Evolutionary conservation across 2,888 invertebrate genomes (phyloP).

Genomic region (Stenichneumon culpator): DNA sequence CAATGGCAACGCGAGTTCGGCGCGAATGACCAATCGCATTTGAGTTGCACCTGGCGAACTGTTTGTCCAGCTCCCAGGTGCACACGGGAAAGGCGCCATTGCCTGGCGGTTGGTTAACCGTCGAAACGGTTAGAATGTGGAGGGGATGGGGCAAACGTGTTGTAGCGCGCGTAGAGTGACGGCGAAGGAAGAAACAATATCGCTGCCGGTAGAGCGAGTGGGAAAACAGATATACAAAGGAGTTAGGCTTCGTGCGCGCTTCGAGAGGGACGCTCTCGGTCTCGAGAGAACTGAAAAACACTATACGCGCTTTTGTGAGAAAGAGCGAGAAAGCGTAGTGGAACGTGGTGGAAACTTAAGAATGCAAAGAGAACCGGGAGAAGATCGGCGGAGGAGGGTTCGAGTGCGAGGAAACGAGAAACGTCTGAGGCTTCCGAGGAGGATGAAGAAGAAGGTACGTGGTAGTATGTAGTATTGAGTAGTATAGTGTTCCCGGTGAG

Average conservation of each 20-base stretch:
- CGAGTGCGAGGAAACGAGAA: constrained; percentile 37
- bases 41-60: constrained; percentile 78
- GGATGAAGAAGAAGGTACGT: constrained; percentile 19
- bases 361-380: constrained; percentile 49
- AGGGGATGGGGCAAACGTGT: constrained; percentile 15
- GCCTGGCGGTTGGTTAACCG: constrained; percentile 73
- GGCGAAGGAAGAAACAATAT: not conserved
- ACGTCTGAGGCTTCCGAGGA: constrained; percentile 26
- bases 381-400: constrained; percentile 18
- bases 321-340: constrained; percentile 28
- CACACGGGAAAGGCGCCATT: constrained; percentile 78
- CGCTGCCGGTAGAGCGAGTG: constrained; percentile 32
- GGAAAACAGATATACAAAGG: constrained; percentile 25
- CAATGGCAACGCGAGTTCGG: constrained; percentile 24
- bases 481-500: constrained; percentile 1
- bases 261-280: constrained; percentile 56
- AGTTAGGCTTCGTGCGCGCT: constrained; percentile 31
- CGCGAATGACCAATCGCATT: constrained; percentile 68
- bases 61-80: constrained; percentile 74
- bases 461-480: constrained; percentile 26
- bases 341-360: constrained; percentile 29
- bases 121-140: constrained; percentile 15
- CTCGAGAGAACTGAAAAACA: constrained; percentile 8
- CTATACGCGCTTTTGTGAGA: not conserved
- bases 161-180: not conserved